Base-by-base conservation (phyloP, 2,888 invertebrate species). In the Temnothorax rugatulus region DNA sequence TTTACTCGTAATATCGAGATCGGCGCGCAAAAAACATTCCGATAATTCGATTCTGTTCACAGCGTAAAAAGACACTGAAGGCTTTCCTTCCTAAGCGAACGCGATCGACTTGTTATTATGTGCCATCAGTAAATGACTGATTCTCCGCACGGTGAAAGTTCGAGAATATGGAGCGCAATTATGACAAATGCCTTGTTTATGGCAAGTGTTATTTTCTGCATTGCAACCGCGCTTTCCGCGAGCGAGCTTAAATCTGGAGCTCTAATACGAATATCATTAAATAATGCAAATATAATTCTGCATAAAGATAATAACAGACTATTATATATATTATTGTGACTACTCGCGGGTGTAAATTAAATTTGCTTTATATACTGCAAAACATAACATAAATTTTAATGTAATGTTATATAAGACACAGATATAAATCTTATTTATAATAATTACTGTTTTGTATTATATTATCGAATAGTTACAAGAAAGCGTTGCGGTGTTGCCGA, bases 101-200 rank as follows among this genome's bases (percentile, higher is more conserved):
- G 44, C 34, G 71, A 81, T 71, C 38, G 59, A 21, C 59, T 47
- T n/a, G 71, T 81, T 69, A 69, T 79, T 79, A 79, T 21, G 13
- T 77, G 54, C 38, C 66, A 64, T 71, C 59, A 59, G 71, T 61
- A 71, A 81, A 81, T 71, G 59, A 71, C 79, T 71, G 47, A 79
- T 79, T 47, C 47, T 38, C n/a, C 59, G 44, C 8, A 50, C 13
- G 47, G 79, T 81, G 79, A 81, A 81, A 81, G 79, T 81, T 54
- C 59, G 59, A 59, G 13, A 81, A 81, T 81, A 71, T 81, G 38
- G 71, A 71, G 47, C 79, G 71, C 79, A 81, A 81, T 81, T 81
- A 81, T 81, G 34, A 34, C 38, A 81, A 81, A 81, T 81, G 47
- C 21, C 59, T 81, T 61, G 59, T 47, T 77, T 81, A 81, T 59